Evolutionary conservation across 2,888 invertebrate genomes (phyloP).

Genomic region (Caenorhabditis sp.): DNA sequence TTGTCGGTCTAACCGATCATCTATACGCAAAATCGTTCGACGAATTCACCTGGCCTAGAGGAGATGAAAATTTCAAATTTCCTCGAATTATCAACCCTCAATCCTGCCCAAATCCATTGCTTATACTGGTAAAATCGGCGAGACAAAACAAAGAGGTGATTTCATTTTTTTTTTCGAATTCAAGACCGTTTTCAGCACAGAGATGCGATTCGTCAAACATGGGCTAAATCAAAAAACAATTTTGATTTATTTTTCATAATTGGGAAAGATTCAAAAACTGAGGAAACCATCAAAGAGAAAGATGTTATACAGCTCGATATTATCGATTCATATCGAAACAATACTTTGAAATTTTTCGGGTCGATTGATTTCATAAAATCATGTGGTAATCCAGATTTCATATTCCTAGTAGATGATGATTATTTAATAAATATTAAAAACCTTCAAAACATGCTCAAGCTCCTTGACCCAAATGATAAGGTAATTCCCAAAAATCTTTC

Average conservation of each 20-base stretch:
- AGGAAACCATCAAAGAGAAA: too few species aligned
- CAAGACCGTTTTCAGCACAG: neutral
- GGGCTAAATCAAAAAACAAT: neutral
- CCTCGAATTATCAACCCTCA: neutral
- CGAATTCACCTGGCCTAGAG: neutral
- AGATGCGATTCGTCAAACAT: neutral
- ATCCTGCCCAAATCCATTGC: neutral
- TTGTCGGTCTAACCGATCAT: neutral
- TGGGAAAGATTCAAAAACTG: neutral
- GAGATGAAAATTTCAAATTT: neutral
- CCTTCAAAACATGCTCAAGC: slow-evolving; percentile 33
- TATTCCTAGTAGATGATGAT: slow-evolving; percentile 67
- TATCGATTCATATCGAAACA: slow-evolving; percentile 61
- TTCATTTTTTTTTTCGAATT: neutral
- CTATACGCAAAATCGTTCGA: neutral
- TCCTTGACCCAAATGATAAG: slow-evolving; percentile 12
- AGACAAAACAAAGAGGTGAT: neutral
- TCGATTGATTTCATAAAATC: slow-evolving; percentile 19
- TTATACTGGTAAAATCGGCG: neutral
- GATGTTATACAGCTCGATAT: slow-evolving; percentile 57
- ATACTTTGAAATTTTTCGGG: slow-evolving; percentile 56
- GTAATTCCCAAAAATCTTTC: neutral
- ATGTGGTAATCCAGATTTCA: slow-evolving; percentile 50
- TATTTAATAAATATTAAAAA: slow-evolving; percentile 58
- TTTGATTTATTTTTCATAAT: neutral